Percentiles rank a stretch among this genome's conserved stretches.
These are phyloP conservation scores for Cebus imitator DNA, from an alignment of 2,113 vertebrate genomes.

Conservation along the genomic window DNA sequence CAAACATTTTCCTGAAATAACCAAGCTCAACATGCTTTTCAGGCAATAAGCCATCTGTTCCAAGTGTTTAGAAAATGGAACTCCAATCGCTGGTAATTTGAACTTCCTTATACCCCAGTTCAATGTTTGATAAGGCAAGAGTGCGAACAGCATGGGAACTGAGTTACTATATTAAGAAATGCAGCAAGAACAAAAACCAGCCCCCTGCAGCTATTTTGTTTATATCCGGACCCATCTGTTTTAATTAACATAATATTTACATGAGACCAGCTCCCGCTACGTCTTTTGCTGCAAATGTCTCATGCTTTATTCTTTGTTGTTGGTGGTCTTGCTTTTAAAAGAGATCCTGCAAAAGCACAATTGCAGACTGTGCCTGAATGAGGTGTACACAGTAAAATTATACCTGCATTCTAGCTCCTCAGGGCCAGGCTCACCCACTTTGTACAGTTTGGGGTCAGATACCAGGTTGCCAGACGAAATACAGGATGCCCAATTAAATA, in stretches of 20 bases:
- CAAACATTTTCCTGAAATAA: slow-evolving; percentile 52
- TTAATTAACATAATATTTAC: slow-evolving; percentile 86
- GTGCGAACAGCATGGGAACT: slow-evolving; percentile 82
- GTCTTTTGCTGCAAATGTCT: slow-evolving; percentile 59
- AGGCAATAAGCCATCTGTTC: slow-evolving; percentile 82
- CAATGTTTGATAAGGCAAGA: slow-evolving; percentile 79
- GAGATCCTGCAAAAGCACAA: background rate
- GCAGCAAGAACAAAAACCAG: slow-evolving; percentile 84
- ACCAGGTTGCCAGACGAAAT: background rate
- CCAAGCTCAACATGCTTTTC: slow-evolving; percentile 54
- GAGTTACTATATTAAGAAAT: slow-evolving; percentile 86
- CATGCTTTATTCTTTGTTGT: slow-evolving; percentile 41
- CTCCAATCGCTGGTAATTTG: slow-evolving; percentile 83
- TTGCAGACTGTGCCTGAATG: background rate
- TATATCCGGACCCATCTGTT: slow-evolving; percentile 82
- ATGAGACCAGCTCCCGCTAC: slow-evolving; percentile 76
- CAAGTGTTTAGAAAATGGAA: slow-evolving; percentile 81
- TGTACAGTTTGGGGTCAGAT: background rate
- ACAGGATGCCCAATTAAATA: background rate
- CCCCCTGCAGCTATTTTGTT: slow-evolving; percentile 82
- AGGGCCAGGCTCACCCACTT: background rate
- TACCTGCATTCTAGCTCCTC: background rate
- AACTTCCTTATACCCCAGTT: slow-evolving; percentile 85
- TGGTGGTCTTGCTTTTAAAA: background rate
- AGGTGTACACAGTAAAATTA: background rate